Conservation (phyloP, 2,113 vertebrate genomes). For the Ramphastos sulfuratus region DNA sequence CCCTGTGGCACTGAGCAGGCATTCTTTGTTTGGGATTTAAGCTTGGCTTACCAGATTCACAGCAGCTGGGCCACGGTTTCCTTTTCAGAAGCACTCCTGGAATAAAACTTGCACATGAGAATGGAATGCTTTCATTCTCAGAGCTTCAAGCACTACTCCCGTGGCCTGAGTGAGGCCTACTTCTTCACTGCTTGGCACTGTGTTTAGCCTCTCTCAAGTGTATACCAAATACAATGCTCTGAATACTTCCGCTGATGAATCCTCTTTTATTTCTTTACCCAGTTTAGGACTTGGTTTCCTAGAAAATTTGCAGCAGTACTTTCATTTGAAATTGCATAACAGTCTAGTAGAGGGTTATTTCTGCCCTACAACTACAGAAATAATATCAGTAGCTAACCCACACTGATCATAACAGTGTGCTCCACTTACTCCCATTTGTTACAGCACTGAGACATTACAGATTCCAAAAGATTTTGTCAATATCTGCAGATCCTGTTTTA, state of each 20-base stretch:
- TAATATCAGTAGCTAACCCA: conserved; percentile 45
- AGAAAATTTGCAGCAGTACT: conserved; percentile 41
- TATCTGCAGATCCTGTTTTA: background rate
- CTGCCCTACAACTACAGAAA: background rate
- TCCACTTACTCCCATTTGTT: conserved; percentile 22
- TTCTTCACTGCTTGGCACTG: background rate
- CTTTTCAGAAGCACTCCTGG: background rate
- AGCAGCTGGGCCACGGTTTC: background rate
- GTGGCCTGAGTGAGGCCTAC: background rate
- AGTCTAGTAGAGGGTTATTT: conserved; percentile 29
- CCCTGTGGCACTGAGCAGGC: background rate
- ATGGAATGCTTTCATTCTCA: background rate
- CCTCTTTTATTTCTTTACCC: conserved; percentile 46
- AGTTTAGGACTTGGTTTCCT: conserved; percentile 51
- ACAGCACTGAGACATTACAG: conserved; percentile 38
- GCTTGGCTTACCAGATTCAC: background rate
- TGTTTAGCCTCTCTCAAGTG: background rate
- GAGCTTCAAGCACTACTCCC: background rate
- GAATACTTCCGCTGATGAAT: conserved; percentile 58
- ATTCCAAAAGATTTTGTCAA: background rate
- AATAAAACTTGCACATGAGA: background rate
- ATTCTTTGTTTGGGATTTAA: background rate
- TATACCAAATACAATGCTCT: conserved; percentile 45
- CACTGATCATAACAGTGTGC: conserved; percentile 34
- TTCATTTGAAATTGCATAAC: conserved; percentile 44